phyloP scores from a whole-genome alignment of 2,797 vertebrate genomes.

The Pseudochaenichthys georgianus region DNA sequence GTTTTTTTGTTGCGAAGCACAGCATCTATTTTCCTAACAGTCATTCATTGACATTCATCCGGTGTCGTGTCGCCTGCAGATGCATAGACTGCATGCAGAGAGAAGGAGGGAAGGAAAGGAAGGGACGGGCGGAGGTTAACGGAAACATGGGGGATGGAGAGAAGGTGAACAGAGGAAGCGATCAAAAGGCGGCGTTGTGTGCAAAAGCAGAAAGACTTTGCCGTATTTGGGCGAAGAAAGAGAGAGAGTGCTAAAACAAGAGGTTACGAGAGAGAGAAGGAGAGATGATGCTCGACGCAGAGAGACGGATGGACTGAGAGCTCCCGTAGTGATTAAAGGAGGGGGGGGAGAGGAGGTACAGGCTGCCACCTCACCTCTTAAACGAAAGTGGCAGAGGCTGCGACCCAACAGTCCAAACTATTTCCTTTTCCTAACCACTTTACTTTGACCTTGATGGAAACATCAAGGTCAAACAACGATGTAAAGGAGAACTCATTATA shows the following conservation, averaged over 20 bases:
- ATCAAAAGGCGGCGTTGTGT: slow-evolving; percentile 42
- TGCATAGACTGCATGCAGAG: slow-evolving; percentile 81
- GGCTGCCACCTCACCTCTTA: slow-evolving; percentile 24
- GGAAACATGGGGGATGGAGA: neutral
- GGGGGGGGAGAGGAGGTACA: slow-evolving; percentile 5
- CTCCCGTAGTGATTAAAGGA: slow-evolving; percentile 44
- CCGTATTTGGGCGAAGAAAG: neutral
- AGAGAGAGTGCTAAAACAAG: slow-evolving; percentile 24
- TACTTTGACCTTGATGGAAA: too few relatives aligned
- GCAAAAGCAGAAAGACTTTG: slow-evolving; percentile 26
- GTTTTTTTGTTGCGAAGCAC: slow-evolving; percentile 32
- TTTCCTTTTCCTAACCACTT: too few relatives aligned
- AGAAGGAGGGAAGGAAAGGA: slow-evolving; percentile 21
- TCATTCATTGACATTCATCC: slow-evolving; percentile 80
- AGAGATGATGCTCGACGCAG: slow-evolving; percentile 25
- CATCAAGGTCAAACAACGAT: too few relatives aligned
- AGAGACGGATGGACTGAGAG: slow-evolving; percentile 51
- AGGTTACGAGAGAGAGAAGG: slow-evolving; percentile 11
- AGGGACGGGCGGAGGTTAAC: neutral
- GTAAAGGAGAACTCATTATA: too few relatives aligned
- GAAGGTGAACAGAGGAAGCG: slow-evolving; percentile 14
- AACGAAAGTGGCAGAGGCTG: slow-evolving; percentile 2
- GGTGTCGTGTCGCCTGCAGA: slow-evolving; percentile 70
- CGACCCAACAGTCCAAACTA: too few relatives aligned
- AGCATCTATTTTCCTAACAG: slow-evolving; percentile 74